Conservation (phyloP, 2,888 invertebrate genomes). For the Mimumesa dahlbomi region DNA sequence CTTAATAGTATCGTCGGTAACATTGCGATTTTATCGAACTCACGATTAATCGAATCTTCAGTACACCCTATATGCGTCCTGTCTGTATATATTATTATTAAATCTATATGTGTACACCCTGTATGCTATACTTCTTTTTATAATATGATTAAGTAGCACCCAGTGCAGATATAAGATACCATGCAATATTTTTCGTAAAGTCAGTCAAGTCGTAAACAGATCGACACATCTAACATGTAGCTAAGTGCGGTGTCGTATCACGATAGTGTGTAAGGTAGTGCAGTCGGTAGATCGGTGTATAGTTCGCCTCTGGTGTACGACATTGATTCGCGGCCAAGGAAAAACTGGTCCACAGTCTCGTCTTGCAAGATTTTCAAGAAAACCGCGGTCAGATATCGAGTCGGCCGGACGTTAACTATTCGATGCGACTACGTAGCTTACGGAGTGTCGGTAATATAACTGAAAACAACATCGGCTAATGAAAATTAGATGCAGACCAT, state of each 20-base stretch:
- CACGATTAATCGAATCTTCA: background rate
- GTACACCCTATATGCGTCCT: slow-evolving; percentile 11
- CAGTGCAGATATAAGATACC: no score
- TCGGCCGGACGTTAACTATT: slow-evolving; percentile 1
- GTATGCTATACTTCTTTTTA: no score
- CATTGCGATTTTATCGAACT: background rate
- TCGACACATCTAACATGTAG: slow-evolving; percentile 11
- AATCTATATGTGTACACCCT: no score
- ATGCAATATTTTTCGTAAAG: no score
- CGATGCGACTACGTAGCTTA: background rate
- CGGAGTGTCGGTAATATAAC: background rate
- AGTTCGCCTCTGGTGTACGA: slow-evolving; percentile 32
- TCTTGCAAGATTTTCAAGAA: slow-evolving; percentile 55
- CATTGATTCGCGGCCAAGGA: slow-evolving; percentile 39
- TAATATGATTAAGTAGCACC: no score
- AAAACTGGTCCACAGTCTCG: slow-evolving; percentile 52
- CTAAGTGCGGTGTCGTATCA: background rate
- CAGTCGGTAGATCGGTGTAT: no score
- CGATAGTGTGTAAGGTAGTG: no score
- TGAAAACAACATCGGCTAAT: no score
- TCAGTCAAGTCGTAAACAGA: slow-evolving; percentile 26
- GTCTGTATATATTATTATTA: no score
- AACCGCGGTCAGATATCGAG: slow-evolving; percentile 26
- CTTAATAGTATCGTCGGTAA: no score
- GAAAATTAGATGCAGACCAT: no score